Conservation (phyloP, 2,888 invertebrate species). For the Parnassius glacialis region DNA sequence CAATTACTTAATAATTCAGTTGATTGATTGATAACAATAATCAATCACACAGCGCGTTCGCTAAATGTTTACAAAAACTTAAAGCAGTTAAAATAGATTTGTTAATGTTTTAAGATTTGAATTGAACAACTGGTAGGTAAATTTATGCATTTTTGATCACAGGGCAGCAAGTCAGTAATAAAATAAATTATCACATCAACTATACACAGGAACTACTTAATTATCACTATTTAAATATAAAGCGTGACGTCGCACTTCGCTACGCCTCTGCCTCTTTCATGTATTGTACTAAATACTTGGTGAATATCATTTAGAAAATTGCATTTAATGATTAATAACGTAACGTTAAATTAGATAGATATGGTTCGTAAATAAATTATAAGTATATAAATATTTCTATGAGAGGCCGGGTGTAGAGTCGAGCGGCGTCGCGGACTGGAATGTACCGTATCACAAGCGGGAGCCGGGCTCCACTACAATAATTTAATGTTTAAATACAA, state of each 20-base stretch:
- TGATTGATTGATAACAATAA: too few relatives aligned
- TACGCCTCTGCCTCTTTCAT: neutral
- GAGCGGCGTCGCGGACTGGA: slow-evolving; percentile 31
- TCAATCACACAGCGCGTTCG: too few relatives aligned
- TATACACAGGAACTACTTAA: slow-evolving; percentile 55
- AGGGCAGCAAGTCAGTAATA: neutral
- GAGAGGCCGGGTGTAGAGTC: neutral
- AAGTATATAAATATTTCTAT: too few relatives aligned
- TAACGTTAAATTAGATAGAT: too few relatives aligned
- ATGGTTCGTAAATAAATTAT: too few relatives aligned
- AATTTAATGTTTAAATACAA: slow-evolving; percentile 34
- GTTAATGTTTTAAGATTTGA: neutral
- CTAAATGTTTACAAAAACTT: too few relatives aligned
- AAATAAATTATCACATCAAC: slow-evolving; percentile 68
- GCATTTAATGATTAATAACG: too few relatives aligned
- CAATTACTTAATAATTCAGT: neutral
- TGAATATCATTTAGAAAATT: neutral
- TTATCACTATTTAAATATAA: slow-evolving; percentile 38
- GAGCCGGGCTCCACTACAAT: slow-evolving; percentile 39
- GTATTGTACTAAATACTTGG: neutral
- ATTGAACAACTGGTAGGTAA: neutral
- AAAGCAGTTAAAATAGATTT: too few relatives aligned
- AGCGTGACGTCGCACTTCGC: slow-evolving; percentile 12
- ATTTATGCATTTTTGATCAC: slow-evolving; percentile 1
- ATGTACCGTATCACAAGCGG: slow-evolving; percentile 50